Percentiles rank a stretch among this genome's conserved stretches.
Evolutionary conservation across 2,888 invertebrate species (phyloP).

Genomic region (Trachelus troglodyta): DNA sequence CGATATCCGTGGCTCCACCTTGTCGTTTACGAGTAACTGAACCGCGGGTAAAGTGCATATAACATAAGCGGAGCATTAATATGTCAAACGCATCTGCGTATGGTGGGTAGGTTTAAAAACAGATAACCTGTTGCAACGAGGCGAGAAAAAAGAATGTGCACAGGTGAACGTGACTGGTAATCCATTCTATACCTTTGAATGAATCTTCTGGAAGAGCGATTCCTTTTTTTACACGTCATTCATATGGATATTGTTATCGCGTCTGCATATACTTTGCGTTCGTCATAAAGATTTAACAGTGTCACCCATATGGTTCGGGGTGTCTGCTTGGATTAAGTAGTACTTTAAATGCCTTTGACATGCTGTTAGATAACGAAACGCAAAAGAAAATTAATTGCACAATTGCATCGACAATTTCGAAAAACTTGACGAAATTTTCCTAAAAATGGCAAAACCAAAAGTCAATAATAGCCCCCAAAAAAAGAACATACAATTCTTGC

Average conservation of each 20-base stretch:
- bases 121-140: neutral
- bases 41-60: neutral
- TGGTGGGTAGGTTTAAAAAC: neutral
- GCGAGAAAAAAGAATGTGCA: neutral
- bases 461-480: neutral
- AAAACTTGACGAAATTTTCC: neutral
- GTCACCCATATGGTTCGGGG: neutral
- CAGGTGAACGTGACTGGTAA: neutral
- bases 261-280: neutral
- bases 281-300: neutral
- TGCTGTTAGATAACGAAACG: neutral
- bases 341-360: neutral
- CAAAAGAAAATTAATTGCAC: neutral
- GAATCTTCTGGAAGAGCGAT: neutral
- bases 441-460: neutral
- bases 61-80: neutral
- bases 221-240: neutral
- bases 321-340: neutral
- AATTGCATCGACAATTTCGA: neutral
- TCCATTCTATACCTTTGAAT: neutral
- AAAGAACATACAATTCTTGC: neutral
- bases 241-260: neutral
- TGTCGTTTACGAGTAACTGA: neutral
- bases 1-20: constrained; percentile 4
- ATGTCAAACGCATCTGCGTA: neutral